Evolutionary conservation across 2,113 vertebrate species (phyloP), one percentile per base, ranked within the genome.

Genomic region (Rhinopithecus roxellana): DNA sequence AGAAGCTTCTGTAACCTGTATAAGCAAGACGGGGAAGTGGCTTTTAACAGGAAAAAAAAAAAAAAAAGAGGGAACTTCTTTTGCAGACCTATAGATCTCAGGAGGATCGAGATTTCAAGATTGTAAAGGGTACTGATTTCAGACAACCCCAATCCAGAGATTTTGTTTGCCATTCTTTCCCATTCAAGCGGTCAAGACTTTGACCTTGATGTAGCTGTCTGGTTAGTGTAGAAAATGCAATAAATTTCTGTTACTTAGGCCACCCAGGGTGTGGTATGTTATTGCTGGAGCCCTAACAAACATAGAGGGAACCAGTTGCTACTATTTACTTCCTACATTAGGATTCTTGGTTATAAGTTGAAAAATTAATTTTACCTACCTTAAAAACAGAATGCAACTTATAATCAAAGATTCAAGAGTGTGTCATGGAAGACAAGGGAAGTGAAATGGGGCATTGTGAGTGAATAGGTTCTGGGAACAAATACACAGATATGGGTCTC

Each of bases 1-100:
- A n/a, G 11, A 67, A 77, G n/a, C 8, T 7, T 25, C 2, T 12
- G 8, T 12, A 16, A 59, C 22, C 6, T n/a, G 12, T 50, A 57
- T 70, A 38, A 20, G 3, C 18, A 83, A 32, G 50, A 25, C 0
- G 5, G 20, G 30, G 17, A 1, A 9, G 2, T 64, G 61, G 0
- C 8, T 7, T 81, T 38, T 30, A 13, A 18, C 8, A 57, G 5
- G 3, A 82, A 87, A 4, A 1, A 89, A 8, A 67, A 25, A 30
- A 30, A 8, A 67, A 27, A 20, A 32, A 3, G 3, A 20, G 64
- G 7, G 2, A 1, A 3, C 10, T n/a, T 40, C 27, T 61, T 84
- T 89, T 52, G 50, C 8, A 70, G 16, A 43, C 20, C 45, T 91
- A 32, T 4, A 35, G 22, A 9, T 23, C 70, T 43, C 8, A 12